Evolutionary conservation across 1,140 invertebrate genomes (phyloP).

Genomic region (Andricus grossulariae): DNA sequence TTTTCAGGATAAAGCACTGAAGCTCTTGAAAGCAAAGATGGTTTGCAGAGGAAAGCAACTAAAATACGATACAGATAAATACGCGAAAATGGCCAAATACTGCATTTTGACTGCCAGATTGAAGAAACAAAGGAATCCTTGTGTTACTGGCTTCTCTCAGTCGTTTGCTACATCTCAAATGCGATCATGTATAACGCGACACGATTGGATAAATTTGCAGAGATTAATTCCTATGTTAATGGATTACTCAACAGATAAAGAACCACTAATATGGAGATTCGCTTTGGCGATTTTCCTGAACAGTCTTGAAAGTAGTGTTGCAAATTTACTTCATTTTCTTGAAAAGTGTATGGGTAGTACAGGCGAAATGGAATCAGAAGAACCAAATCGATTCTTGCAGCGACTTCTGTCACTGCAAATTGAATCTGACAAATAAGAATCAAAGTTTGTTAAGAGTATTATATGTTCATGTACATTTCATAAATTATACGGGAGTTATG

Average conservation of each 20-base stretch:
- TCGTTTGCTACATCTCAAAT: conserved; percentile 40
- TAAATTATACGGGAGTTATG: neutral
- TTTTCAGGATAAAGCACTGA: conserved; percentile 30
- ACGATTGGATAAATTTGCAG: conserved; percentile 48
- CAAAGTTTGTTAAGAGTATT: neutral
- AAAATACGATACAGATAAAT: neutral
- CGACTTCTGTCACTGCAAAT: conserved; percentile 17
- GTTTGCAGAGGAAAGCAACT: neutral
- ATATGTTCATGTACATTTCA: conserved; percentile 21
- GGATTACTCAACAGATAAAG: conserved; percentile 35
- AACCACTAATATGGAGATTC: conserved; percentile 50
- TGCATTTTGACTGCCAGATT: conserved; percentile 18
- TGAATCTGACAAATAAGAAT: neutral
- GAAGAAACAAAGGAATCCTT: neutral
- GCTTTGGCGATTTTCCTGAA: conserved; percentile 44
- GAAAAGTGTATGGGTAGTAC: conserved; percentile 43
- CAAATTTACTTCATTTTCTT: conserved; percentile 43
- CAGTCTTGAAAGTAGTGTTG: conserved; percentile 39
- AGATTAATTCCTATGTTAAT: conserved; percentile 44
- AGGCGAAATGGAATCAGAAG: neutral
- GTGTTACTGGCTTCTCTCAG: conserved; percentile 28
- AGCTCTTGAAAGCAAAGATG: conserved; percentile 8
- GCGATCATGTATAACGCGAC: conserved; percentile 43
- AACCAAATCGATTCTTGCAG: neutral
- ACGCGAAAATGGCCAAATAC: neutral